Evolutionary conservation across 2,113 vertebrate species (phyloP).

Genomic region (Mesocricetus auratus): DNA sequence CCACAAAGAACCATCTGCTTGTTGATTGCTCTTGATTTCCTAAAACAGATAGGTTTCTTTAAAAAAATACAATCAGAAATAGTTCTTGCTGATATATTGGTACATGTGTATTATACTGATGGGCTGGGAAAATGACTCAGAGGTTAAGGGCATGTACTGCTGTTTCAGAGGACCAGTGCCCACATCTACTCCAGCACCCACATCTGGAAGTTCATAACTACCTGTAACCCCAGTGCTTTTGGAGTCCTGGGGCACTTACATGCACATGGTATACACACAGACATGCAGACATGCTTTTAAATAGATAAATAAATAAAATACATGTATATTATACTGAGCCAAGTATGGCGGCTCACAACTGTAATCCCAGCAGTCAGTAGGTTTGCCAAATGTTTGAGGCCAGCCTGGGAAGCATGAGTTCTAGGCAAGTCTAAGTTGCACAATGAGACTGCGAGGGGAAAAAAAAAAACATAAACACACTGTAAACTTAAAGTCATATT

Average conservation of each 20-base stretch:
- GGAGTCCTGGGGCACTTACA: background rate
- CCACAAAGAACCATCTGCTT: background rate
- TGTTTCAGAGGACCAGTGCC: background rate
- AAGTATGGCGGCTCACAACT: no score
- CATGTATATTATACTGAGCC: background rate
- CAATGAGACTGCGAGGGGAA: background rate
- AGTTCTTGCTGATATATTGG: background rate
- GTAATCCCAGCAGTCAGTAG: background rate
- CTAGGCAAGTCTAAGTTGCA: background rate
- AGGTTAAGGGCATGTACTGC: background rate
- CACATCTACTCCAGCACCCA: background rate
- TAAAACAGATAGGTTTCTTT: slow-evolving; percentile 17
- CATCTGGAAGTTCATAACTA: background rate
- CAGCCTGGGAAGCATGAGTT: background rate
- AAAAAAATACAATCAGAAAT: background rate
- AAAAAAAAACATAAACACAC: background rate
- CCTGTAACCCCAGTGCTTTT: background rate
- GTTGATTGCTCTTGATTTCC: background rate
- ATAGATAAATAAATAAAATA: background rate
- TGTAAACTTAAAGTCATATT: slow-evolving; percentile 25
- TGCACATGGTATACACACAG: background rate
- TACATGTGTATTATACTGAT: background rate
- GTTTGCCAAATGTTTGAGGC: background rate
- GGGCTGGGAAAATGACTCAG: background rate
- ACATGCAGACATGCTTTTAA: background rate